phyloP scores from a whole-genome alignment of 1,140 invertebrate genomes.

The Pseudomyrmex pallidus region DNA sequence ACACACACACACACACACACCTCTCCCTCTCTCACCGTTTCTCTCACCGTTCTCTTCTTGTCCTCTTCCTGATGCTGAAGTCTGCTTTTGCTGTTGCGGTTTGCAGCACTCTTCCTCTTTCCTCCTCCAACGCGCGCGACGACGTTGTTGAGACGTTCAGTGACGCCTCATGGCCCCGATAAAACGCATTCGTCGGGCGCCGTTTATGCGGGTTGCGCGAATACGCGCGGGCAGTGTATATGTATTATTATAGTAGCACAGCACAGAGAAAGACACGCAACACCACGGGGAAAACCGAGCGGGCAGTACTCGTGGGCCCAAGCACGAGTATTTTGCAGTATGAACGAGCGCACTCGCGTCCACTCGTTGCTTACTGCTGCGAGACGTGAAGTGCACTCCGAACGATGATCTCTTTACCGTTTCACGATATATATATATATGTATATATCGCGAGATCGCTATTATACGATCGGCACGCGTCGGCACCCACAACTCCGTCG shows the following conservation, averaged over 20 bases:
- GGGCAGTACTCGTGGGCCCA: conserved; percentile 12
- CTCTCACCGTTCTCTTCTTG: conserved; percentile 36
- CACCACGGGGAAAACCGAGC: background rate
- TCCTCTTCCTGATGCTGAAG: background rate
- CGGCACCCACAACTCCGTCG: background rate
- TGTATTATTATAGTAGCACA: conserved; percentile 6
- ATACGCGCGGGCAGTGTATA: conserved; percentile 7
- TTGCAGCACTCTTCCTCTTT: conserved; percentile 14
- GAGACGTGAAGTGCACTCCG: conserved; percentile 24
- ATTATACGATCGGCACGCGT: background rate
- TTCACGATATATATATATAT: background rate
- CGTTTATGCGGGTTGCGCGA: background rate
- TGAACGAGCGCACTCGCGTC: conserved; percentile 5
- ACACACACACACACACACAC: background rate
- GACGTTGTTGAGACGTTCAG: conserved; percentile 11
- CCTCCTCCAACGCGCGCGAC: background rate
- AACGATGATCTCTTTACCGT: background rate
- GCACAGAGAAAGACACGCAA: conserved; percentile 26
- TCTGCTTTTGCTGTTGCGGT: background rate
- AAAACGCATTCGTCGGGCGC: background rate
- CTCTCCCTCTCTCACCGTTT: conserved; percentile 60
- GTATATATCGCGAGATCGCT: conserved; percentile 12
- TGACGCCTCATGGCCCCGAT: conserved; percentile 17
- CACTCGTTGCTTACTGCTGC: background rate
- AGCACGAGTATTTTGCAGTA: background rate